Evolutionary conservation across 2,113 vertebrate genomes (phyloP).

Genomic region (Paradisaea rubra): DNA sequence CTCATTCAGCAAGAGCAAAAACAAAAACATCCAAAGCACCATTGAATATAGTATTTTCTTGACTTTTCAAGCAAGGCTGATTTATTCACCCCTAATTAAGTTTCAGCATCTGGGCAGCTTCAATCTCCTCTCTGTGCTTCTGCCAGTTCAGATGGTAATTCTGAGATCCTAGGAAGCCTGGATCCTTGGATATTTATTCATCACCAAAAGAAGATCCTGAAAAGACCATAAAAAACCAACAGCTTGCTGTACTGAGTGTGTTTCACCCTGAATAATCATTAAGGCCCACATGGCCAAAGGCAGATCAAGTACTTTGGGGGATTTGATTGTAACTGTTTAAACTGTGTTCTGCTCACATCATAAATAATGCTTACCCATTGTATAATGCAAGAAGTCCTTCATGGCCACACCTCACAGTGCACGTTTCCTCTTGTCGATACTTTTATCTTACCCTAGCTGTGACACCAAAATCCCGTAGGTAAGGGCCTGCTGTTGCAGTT

Average conservation of each 20-base stretch:
- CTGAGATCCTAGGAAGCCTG: background rate
- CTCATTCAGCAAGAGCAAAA: background rate
- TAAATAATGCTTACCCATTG: background rate
- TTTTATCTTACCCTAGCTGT: background rate
- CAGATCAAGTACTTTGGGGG: background rate
- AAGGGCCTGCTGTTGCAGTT: background rate
- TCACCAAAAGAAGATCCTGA: background rate
- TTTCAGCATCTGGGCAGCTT: background rate
- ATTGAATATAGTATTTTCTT: background rate
- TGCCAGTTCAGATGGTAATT: background rate
- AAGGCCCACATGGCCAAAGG: background rate
- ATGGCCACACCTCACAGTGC: fast-evolving
- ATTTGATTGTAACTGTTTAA: background rate
- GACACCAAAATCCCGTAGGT: background rate
- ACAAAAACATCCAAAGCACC: background rate
- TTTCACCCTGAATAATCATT: background rate
- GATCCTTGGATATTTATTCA: background rate
- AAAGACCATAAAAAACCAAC: background rate
- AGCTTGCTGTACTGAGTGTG: background rate
- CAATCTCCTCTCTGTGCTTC: background rate
- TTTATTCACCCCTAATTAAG: background rate
- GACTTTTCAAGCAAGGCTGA: constrained; percentile 8
- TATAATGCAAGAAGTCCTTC: background rate
- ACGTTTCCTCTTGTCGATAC: background rate
- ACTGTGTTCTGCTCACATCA: background rate